Base-by-base conservation (phyloP, 2,797 vertebrate species). In the Sylvia borin region DNA sequence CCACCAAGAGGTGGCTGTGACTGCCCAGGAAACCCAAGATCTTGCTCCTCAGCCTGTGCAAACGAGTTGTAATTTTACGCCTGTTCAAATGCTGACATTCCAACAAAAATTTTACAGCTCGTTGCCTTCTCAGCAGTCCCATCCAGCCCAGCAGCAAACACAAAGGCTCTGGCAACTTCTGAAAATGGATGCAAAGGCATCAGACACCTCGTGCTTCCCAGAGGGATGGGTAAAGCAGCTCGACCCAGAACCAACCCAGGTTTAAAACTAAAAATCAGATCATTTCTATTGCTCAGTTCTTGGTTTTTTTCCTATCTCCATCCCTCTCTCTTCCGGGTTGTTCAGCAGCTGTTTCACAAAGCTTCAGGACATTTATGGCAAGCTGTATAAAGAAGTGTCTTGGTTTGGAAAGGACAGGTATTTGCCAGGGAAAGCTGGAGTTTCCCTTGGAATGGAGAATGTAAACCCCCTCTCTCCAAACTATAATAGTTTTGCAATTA, bases 81-180 rank as follows among this genome's bases (percentile, higher is more conserved):
- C 68, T 50, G 43, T 34, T 85, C 9, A 0, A 5, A 67, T 21
- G 42, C 42, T 61, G 68, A 55, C 72, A 77, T 96, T 93, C 89
- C 81, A 43, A 82, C 55, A 60, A 53, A 85, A 94, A 92, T 96
- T 85, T 82, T 5, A 27, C 67, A 93, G 91, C 75, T 95, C 84
- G 8, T n/a, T 82, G 74, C 45, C 84, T 85, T 51, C 60, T 48
- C 3, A 1, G 74, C 7, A 11, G 78, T 19, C 58, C 55, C 3
- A 0, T 53, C 67, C 80, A 75, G 77, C 51, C 85, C 83, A 19
- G 68, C 55, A 82, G 70, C 50, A 29, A 72, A 34, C 80, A 92
- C 73, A 93, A 92, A 84, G 50, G 36, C 29, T 25, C 42, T 15
- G 51, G 68, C 11, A 57, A 40, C 58, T 81, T 31, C 22, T 57